Base-by-base conservation (phyloP, 2,797 vertebrate species). In the Gastrophryne carolinensis region DNA sequence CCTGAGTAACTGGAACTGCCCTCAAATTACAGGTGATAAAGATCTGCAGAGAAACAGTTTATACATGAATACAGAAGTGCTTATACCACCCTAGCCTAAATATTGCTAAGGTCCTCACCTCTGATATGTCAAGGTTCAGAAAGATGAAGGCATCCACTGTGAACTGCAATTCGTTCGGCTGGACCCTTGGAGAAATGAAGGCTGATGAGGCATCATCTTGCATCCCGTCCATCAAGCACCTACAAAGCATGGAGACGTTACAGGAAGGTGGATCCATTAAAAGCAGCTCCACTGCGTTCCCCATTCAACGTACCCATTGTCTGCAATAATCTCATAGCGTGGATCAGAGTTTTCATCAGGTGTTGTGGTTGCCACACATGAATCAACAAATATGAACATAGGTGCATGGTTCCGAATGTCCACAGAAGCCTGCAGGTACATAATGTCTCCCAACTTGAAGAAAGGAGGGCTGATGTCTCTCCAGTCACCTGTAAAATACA, bases 11-110 rank as follows among this genome's bases (percentile, higher is more conserved):
- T 0, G 78, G 77, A 5, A 79, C 79, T 21, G 86, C 87, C 75
- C 86, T 90, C 78, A 90, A 83, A 19, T 84, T 86, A 34, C 88
- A 90, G 29, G 87, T 89, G 65, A 91, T 89, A 4, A 86, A 91
- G 34, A 90, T 64, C 90, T 90, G 66, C 13, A 15, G 39, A n/a
- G n/a, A n/a, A n/a, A n/a, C n/a, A n/a, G n/a, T n/a, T n/a, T n/a
- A n/a, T n/a, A n/a, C n/a, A n/a, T n/a, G n/a, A n/a, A n/a, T n/a
- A n/a, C n/a, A n/a, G n/a, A n/a, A n/a, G n/a, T n/a, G n/a, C n/a
- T n/a, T n/a, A n/a, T n/a, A n/a, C n/a, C n/a, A n/a, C n/a, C n/a
- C n/a, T n/a, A n/a, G n/a, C n/a, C 58, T 37, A 6, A 12, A 8
- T 7, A 19, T 39, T 5, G 1, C 24, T 9, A 8, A 5, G 10